phyloP scores from a whole-genome alignment of 2,797 vertebrate species.

The Poeciliopsis gracilis region DNA sequence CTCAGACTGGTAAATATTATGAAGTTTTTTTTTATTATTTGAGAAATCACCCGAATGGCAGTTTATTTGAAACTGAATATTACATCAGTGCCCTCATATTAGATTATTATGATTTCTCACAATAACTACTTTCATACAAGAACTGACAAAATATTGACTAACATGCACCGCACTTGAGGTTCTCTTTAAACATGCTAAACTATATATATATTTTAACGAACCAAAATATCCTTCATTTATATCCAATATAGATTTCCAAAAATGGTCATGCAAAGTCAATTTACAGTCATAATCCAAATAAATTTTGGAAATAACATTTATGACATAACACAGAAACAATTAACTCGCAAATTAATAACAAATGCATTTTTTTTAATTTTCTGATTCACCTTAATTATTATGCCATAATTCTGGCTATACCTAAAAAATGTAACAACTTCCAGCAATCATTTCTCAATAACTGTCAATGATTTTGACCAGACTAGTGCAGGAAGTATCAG shows the following conservation, averaged over 20 bases:
- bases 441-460: background rate
- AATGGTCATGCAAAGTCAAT: background rate
- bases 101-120: constrained; percentile 19
- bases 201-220: background rate
- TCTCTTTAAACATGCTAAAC: background rate
- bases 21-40: background rate
- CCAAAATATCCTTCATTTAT: background rate
- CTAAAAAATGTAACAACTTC: background rate
- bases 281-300: background rate
- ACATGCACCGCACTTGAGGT: constrained; percentile 16
- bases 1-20: constrained; percentile 31
- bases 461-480: too few species aligned
- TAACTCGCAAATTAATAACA: background rate
- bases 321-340: background rate
- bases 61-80: constrained; percentile 19
- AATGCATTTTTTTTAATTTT: too few species aligned
- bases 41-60: background rate
- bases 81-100: background rate
- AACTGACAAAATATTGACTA: background rate
- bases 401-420: background rate
- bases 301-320: background rate
- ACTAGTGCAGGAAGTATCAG: background rate
- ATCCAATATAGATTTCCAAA: background rate
- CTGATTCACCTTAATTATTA: too few species aligned
- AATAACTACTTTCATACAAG: background rate